These are phyloP conservation scores for Margarornis squamiger DNA, from an alignment of 2,797 vertebrate genomes.

Conservation along the genomic window DNA sequence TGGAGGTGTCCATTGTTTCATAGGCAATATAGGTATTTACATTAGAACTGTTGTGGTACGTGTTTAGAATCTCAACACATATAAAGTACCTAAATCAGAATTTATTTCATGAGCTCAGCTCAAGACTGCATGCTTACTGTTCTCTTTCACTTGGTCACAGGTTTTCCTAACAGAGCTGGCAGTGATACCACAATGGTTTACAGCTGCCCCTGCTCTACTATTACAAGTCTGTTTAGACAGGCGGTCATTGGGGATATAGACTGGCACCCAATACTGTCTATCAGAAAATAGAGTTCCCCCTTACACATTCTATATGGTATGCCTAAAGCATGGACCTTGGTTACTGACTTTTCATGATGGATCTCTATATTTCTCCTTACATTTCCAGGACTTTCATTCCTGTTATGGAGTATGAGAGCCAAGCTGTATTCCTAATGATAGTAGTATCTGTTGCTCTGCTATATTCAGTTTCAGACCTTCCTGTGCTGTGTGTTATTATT, in stretches of 20 bases:
- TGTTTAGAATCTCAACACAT: neutral
- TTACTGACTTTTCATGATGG: neutral
- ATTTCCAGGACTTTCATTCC: neutral
- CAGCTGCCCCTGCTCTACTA: neutral
- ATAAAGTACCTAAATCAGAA: neutral
- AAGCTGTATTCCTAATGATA: neutral
- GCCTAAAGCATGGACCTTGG: neutral
- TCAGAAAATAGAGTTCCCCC: neutral
- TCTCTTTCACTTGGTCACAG: neutral
- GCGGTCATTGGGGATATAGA: accelerated
- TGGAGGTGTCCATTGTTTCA: neutral
- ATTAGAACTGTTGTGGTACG: neutral
- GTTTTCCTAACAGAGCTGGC: neutral
- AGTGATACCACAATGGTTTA: neutral
- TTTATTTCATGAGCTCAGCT: neutral
- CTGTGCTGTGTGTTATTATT: neutral
- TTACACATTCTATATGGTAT: neutral
- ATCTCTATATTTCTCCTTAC: neutral
- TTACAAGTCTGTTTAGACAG: neutral
- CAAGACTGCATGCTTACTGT: neutral
- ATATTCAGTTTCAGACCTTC: neutral
- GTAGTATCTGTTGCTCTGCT: neutral
- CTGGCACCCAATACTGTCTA: neutral
- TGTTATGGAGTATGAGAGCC: neutral
- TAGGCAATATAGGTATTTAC: neutral